Evolutionary conservation across 2,113 vertebrate genomes (phyloP), one percentile per base, ranked within the genome.

Genomic region (Amphiprion percula): DNA sequence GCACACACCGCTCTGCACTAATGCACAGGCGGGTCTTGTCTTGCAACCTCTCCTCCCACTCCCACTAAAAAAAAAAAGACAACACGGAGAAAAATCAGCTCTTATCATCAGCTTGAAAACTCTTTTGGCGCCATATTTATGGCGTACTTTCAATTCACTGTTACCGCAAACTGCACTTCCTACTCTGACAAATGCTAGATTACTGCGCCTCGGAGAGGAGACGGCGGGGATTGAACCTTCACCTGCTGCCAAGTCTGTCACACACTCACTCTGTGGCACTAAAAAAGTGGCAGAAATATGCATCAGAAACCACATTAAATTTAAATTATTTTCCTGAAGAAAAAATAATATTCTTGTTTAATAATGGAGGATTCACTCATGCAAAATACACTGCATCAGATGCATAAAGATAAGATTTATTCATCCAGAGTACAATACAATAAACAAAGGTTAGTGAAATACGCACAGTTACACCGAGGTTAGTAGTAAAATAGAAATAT

Each of bases 91-190:
- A 83, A 88, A 89, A 92, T 83, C 89, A 87, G 93, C 94, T 94
- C 95, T 95, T 92, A 95, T 94, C 91, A 78, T 81, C 80, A 89
- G 88, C 91, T 92, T 96, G 96, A 94, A 96, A 96, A 96, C 95
- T 96, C 95, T 97, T 97, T 97, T 97, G 97, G 96, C 96, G 97
- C 97, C 96, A 97, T 97, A 97, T 97, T 97, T 97, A 97, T 98
- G 97, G 97, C 97, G 97, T 98, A 98, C 96, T 97, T 97, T 96
- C 96, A 97, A 98, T 97, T 96, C 96, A 93, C 91, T 93, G 96
- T 94, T 93, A 94, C 94, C 95, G 95, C 95, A 80, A 76, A 71
- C 86, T 74, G 89, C 90, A 92, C 92, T 92, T 93, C 91, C 92
- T 91, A 50, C 65, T 91, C 77, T n/a, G 64, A 69, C 59, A 79